Conservation (phyloP, 2,888 invertebrate genomes). For the Acanthosoma haemorrhoidale region DNA sequence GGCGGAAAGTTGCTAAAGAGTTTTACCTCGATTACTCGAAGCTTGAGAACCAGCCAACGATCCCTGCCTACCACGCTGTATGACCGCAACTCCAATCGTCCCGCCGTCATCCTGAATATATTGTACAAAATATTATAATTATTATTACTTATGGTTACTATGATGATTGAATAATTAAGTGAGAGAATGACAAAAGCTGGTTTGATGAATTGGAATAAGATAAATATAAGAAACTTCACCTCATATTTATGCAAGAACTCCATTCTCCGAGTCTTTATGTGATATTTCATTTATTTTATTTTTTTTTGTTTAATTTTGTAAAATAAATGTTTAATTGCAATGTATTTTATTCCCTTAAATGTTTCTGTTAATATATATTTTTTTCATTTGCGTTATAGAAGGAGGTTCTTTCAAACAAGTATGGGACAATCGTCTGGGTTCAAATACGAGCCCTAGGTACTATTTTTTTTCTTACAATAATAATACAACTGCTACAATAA, state of each 20-base stretch:
- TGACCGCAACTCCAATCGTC: conserved; percentile 36
- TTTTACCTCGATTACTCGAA: conserved; percentile 99
- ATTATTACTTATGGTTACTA: conserved; percentile 27
- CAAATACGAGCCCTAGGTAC: no score
- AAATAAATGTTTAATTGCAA: conserved; percentile 37
- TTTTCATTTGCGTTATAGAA: no score
- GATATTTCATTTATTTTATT: conserved; percentile 35
- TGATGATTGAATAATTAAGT: conserved; percentile 20
- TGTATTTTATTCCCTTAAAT: not conserved
- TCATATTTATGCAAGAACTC: conserved; percentile 12
- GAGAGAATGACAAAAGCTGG: conserved; percentile 16
- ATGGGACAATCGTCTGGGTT: no score
- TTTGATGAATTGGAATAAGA: conserved; percentile 14
- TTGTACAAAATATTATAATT: conserved; percentile 31
- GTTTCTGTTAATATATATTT: no score
- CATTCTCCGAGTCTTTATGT: conserved; percentile 37
- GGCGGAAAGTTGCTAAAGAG: conserved; percentile 98
- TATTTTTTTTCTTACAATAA: no score
- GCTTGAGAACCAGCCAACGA: conserved; percentile 85
- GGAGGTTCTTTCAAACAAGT: no score
- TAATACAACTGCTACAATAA: no score
- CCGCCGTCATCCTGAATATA: conserved; percentile 28
- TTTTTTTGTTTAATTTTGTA: conserved; percentile 39
- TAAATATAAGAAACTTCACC: not conserved
- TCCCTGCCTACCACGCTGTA: conserved; percentile 49